Evolutionary conservation across 2,797 vertebrate species (phyloP).

Genomic region (Sitta carolinensis): DNA sequence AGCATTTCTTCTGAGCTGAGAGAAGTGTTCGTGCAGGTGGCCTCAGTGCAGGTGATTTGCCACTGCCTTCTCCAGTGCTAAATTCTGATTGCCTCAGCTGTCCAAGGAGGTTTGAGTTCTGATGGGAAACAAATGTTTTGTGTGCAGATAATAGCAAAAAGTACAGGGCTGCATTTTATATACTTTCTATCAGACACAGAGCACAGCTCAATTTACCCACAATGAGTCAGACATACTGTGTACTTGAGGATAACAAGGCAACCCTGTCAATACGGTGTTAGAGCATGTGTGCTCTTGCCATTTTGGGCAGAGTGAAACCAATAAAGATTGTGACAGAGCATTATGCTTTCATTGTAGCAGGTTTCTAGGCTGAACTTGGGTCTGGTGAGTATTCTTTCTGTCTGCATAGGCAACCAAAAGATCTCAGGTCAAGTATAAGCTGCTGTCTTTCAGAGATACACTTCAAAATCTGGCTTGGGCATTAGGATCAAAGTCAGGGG

Average conservation of each 20-base stretch:
- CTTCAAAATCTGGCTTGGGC: neutral
- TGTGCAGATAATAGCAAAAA: neutral
- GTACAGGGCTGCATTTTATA: neutral
- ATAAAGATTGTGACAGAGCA: neutral
- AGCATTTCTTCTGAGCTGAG: neutral
- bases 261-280: neutral
- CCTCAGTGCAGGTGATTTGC: neutral
- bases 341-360: neutral
- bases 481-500: conserved; percentile 19
- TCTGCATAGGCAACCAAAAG: neutral
- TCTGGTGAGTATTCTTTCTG: neutral
- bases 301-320: conserved; percentile 1
- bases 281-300: conserved; percentile 16
- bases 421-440: neutral
- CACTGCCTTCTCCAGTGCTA: rapidly evolving
- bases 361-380: neutral
- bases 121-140: neutral
- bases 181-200: neutral
- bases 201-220: neutral
- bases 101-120: neutral
- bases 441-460: neutral
- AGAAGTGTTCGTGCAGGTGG: rapidly evolving
- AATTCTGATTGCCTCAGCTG: neutral
- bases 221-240: neutral
- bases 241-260: neutral